phyloP scores from a whole-genome alignment of 2,888 invertebrate genomes.

The Noctua janthe region DNA sequence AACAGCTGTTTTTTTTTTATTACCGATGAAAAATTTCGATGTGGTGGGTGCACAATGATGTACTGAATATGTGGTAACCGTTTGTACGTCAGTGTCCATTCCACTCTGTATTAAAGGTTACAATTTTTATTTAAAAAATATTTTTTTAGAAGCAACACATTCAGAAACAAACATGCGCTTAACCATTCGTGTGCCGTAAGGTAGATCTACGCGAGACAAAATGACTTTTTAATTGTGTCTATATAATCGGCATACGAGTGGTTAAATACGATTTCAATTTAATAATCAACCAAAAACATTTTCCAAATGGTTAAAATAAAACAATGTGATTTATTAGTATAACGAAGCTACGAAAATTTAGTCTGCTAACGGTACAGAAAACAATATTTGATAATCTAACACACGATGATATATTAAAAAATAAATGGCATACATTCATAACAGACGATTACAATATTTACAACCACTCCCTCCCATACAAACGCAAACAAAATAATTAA shows the following conservation, averaged over 20 bases:
- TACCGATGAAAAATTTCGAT: no score
- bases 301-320: neutral
- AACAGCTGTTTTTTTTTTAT: no score
- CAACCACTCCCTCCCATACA: slow-evolving; percentile 17
- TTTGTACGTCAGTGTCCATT: no score
- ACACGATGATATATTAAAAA: slow-evolving; percentile 26
- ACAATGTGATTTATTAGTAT: neutral
- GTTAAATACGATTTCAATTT: neutral
- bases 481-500: slow-evolving; percentile 34
- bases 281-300: neutral
- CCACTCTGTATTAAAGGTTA: neutral
- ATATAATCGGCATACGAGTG: no score
- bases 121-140: neutral
- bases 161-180: no score
- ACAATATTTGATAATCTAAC: slow-evolving; percentile 26
- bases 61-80: no score
- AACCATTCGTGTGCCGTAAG: no score
- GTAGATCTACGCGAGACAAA: no score
- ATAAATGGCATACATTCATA: slow-evolving; percentile 20
- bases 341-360: neutral
- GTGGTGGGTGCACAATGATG: no score
- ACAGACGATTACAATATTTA: slow-evolving; percentile 29
- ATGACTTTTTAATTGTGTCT: no score
- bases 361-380: slow-evolving; percentile 42
- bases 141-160: neutral